Evolutionary conservation across 1,140 invertebrate genomes (phyloP).

Genomic region (Ephestia elutella): DNA sequence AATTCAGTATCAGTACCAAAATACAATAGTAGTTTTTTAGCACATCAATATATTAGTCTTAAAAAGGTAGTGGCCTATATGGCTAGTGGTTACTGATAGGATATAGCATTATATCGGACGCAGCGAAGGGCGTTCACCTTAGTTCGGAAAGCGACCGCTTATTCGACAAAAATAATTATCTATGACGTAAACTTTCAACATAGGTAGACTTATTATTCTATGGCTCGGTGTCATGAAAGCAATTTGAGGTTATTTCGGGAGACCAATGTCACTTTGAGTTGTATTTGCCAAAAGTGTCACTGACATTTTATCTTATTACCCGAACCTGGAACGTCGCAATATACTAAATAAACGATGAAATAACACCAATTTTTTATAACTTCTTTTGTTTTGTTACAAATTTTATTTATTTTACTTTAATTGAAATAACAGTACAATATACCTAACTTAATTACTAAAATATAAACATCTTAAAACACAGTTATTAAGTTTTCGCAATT

Average conservation of each 20-base stretch:
- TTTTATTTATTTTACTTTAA: too few relatives aligned
- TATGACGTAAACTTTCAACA: constrained; percentile 15
- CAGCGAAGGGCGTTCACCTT: constrained; percentile 6
- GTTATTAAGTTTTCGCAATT: too few relatives aligned
- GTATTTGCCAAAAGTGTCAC: constrained; percentile 34
- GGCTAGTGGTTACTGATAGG: background rate
- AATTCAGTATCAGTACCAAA: background rate
- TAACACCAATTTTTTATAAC: too few relatives aligned
- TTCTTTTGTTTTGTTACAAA: too few relatives aligned
- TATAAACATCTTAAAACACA: too few relatives aligned
- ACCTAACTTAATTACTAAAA: too few relatives aligned
- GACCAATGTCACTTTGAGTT: constrained; percentile 35
- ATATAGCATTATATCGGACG: background rate
- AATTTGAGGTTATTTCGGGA: constrained; percentile 34
- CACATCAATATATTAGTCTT: background rate
- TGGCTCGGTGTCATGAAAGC: constrained; percentile 15
- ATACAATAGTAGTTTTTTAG: background rate
- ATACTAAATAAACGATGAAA: too few relatives aligned
- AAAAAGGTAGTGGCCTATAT: background rate
- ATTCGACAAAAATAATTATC: constrained; percentile 13
- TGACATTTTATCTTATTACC: constrained; percentile 20
- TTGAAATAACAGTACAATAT: too few relatives aligned
- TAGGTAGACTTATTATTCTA: constrained; percentile 1
- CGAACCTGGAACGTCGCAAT: background rate
- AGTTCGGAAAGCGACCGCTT: background rate